These are phyloP conservation scores for Aphaenogaster floridana DNA, from an alignment of 1,140 invertebrate species.

Conservation along the genomic window DNA sequence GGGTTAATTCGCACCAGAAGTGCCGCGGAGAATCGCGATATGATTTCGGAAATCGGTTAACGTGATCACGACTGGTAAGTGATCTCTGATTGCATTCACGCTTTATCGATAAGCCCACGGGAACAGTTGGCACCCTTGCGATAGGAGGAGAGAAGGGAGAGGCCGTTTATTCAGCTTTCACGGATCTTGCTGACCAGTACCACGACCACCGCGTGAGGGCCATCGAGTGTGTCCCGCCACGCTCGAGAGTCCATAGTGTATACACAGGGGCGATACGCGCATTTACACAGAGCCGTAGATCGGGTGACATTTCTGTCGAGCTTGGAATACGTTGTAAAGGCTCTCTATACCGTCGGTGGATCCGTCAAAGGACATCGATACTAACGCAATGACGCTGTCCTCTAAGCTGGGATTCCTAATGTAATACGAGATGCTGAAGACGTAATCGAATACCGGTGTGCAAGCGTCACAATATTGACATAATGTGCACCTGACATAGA, in stretches of 20 bases:
- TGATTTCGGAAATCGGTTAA: constrained; percentile 6
- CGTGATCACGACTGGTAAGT: constrained; percentile 8
- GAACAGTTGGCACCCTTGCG: constrained; percentile 12
- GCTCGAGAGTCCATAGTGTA: constrained; percentile 31
- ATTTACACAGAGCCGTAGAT: constrained; percentile 32
- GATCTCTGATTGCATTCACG: constrained; percentile 35
- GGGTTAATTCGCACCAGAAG: background rate
- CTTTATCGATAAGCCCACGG: constrained; percentile 49
- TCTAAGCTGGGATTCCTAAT: constrained; percentile 30
- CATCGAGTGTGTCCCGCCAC: constrained; percentile 37
- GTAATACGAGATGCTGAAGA: constrained; percentile 20
- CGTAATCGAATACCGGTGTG: background rate
- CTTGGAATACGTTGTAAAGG: background rate
- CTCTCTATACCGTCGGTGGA: background rate
- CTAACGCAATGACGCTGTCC: constrained; percentile 11
- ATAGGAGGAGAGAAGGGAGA: background rate
- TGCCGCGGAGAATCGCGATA: background rate
- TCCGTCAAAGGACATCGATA: constrained; percentile 42
- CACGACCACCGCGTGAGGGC: constrained; percentile 22
- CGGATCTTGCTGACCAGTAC: constrained; percentile 44
- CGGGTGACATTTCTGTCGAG: constrained; percentile 12
- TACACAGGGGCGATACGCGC: constrained; percentile 38
- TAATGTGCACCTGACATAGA: background rate
- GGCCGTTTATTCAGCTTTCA: constrained; percentile 43
- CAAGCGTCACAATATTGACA: background rate